Base-by-base conservation (phyloP, 2,888 invertebrate genomes). In the Aphodius sticticus region DNA sequence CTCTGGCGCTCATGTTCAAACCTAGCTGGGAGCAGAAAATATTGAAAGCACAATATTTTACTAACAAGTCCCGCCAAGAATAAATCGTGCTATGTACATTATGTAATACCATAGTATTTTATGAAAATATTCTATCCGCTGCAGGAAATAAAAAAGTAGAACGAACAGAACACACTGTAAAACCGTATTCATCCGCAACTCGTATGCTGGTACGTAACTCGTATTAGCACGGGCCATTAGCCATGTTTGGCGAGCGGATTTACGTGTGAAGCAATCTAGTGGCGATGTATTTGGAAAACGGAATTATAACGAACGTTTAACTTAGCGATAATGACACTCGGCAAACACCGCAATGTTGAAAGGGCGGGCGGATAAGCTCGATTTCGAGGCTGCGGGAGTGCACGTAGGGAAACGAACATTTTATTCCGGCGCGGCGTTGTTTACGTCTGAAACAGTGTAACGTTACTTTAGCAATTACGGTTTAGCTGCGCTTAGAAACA, bases 301-400 rank as follows among this genome's bases (percentile, higher is more conserved):
- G 74, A 78, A 78, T 78, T 78, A 78, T 78, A 75, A 78, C 78
- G 69, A 74, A 78, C 69, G 76, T 78, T 78, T 75, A 78, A 75
- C 78, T 69, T 36, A 70, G 76, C 78, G 74, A 74, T 78, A 78
- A 78, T 78, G 78, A 78, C 53, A 53, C 53, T 53, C 53, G 26
- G 53, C 53, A 53, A 53, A 53, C 53, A 53, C 3, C 53, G 12
- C 53, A 53, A 2, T 1, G 53, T 53, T 7, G 12, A 53, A 7
- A 2, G 7, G 12, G 53, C 53, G 53, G 3, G 26, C 12, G 53
- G 53, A 53, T 53, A 53, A 53, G 53, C 53, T 5, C 53, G 53
- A 53, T 53, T 53, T 53, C 4, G 53, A 5, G 12, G 53, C 53
- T 9, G 53, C 53, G 7, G 12, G 53, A 53, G 53, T 53, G 53